A percentile compares a stretch with the other conserved stretches of the same genome.
Evolutionary conservation across 2,888 invertebrate species (phyloP).

Genomic region (Choreutis nemorana): DNA sequence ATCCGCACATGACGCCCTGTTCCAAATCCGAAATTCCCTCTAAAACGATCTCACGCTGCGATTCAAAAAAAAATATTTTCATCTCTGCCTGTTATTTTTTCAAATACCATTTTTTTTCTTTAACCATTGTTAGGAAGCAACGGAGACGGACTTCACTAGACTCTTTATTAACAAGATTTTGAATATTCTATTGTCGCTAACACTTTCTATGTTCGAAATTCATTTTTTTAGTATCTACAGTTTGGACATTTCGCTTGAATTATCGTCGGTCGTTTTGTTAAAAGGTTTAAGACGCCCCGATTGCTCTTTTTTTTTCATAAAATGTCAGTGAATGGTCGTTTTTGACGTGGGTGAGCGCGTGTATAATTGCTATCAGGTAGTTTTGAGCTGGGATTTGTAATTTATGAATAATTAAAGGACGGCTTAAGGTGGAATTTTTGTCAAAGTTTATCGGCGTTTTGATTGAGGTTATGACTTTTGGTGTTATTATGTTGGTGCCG

Average conservation of each 20-base stretch:
- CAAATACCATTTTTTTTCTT: constrained; percentile 36
- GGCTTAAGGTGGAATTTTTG: constrained; percentile 64
- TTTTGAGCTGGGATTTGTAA: constrained; percentile 48
- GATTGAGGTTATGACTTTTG: constrained; percentile 59
- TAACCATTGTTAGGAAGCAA: constrained; percentile 30
- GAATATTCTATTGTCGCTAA: constrained; percentile 64
- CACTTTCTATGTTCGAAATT: constrained; percentile 58
- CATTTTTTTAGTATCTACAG: constrained; percentile 37
- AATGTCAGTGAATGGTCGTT: constrained; percentile 47
- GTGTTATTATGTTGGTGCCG: constrained; percentile 20
- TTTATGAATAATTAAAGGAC: constrained; percentile 65
- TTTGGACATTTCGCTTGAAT: constrained; percentile 67
- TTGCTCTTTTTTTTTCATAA: constrained; percentile 42
- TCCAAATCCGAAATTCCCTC: constrained; percentile 56
- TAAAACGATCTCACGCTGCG: constrained; percentile 62
- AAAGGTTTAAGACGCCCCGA: constrained; percentile 50
- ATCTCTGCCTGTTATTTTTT: constrained; percentile 47
- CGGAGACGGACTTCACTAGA: constrained; percentile 32
- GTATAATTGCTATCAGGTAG: constrained; percentile 65
- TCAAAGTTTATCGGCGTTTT: constrained; percentile 63
- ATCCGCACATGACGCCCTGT: constrained; percentile 29
- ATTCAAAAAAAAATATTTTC: constrained; percentile 35
- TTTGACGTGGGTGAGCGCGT: constrained; percentile 64
- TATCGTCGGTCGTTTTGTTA: constrained; percentile 62
- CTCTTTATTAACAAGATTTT: constrained; percentile 65